Conservation (phyloP, 2,888 invertebrate genomes). For the Lasioglossum morio region DNA sequence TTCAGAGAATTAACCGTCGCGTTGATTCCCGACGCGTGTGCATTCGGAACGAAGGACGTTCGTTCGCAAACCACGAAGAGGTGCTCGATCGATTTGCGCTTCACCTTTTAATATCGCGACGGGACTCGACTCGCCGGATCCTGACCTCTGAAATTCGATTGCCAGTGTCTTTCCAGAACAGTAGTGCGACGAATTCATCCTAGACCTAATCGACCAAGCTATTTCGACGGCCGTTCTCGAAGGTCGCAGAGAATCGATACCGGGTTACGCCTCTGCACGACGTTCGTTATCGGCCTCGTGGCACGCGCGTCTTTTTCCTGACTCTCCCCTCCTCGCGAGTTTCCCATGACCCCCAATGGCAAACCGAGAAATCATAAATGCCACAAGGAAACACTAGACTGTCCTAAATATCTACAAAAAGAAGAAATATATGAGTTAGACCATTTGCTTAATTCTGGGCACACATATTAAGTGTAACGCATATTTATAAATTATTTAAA, state of each 20-base stretch:
- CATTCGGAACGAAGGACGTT: background rate
- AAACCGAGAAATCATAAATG: background rate
- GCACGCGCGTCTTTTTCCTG: conserved; percentile 1
- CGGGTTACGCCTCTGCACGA: conserved; percentile 4
- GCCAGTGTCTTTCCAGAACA: background rate
- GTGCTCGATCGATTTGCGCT: background rate
- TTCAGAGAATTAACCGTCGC: conserved; percentile 22
- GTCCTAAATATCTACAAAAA: background rate
- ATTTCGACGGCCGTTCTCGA: conserved; percentile 5
- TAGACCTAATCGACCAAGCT: conserved; percentile 14
- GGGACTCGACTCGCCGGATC: background rate
- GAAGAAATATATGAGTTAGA: too few species aligned
- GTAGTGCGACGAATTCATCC: background rate
- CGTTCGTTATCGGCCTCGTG: conserved; percentile 2
- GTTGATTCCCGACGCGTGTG: background rate
- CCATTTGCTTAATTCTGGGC: too few species aligned
- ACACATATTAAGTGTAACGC: background rate
- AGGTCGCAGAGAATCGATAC: conserved; percentile 28
- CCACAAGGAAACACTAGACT: background rate
- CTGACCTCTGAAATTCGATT: background rate
- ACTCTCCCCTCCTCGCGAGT: background rate
- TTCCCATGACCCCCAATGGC: background rate
- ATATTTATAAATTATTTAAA: background rate
- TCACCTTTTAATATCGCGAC: background rate
- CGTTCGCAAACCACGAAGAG: background rate